Percentiles rank a stretch among this genome's conserved stretches.
These are phyloP conservation scores for Muscidifurax raptorellus DNA, from an alignment of 1,140 invertebrate species.

Conservation along the genomic window DNA sequence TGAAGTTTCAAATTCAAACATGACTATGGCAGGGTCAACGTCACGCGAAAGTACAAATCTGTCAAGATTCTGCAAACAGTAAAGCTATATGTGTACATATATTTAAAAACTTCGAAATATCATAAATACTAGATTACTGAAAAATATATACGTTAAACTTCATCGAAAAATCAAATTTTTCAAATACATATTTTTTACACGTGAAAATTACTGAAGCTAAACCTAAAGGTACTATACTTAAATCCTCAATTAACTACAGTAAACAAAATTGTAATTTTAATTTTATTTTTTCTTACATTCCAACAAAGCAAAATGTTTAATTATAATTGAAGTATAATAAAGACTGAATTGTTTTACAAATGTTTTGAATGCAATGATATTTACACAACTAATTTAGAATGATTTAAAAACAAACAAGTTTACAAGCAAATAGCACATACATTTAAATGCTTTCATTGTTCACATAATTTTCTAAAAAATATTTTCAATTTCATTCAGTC, in stretches of 20 bases:
- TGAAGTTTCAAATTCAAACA: conserved; percentile 15
- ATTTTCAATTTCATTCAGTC: neutral
- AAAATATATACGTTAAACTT: neutral
- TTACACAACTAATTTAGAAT: neutral
- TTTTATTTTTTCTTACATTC: neutral
- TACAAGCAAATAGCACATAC: neutral
- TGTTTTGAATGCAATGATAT: neutral
- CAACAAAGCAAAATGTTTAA: neutral
- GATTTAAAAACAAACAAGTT: neutral
- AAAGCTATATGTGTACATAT: neutral
- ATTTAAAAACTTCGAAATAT: conserved; percentile 8
- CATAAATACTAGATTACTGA: conserved; percentile 18
- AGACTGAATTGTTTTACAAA: conserved; percentile 2
- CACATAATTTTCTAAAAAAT: neutral
- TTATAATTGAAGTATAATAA: neutral
- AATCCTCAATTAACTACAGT: neutral
- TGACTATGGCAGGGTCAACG: neutral
- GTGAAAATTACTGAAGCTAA: neutral
- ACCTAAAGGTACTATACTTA: neutral
- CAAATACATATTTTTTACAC: conserved; percentile 5
- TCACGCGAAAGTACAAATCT: conserved; percentile 21
- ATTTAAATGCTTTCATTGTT: neutral
- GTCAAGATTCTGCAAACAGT: neutral
- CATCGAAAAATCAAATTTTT: conserved; percentile 40
- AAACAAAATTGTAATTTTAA: neutral